These are phyloP conservation scores for Kryphioiulus occultus DNA, from an alignment of 2,888 invertebrate species.

Conservation along the genomic window DNA sequence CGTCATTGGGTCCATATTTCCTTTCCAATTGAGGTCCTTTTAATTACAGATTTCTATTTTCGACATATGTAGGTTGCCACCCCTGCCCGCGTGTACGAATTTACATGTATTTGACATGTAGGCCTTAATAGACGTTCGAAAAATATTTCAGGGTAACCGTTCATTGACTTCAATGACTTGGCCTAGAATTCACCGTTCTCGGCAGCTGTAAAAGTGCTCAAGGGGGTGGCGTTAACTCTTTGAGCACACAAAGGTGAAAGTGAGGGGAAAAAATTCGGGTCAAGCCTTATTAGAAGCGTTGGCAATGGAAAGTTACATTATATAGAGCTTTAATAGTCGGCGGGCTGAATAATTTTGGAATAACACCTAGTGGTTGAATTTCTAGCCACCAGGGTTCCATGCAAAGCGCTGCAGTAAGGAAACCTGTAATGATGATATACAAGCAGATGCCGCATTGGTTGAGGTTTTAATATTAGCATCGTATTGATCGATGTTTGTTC, in stretches of 20 bases:
- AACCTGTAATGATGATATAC: background rate
- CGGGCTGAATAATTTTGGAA: background rate
- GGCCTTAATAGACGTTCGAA: background rate
- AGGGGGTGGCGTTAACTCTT: constrained; percentile 37
- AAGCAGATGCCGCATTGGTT: background rate
- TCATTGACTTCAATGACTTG: constrained; percentile 28
- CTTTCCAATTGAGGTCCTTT: background rate
- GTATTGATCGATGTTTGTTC: no score
- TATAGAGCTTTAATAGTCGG: background rate
- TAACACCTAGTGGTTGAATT: background rate
- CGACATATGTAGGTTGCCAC: constrained; percentile 33
- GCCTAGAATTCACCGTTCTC: background rate
- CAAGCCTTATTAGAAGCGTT: constrained; percentile 22
- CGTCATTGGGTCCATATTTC: constrained; percentile 18
- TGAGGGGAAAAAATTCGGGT: background rate
- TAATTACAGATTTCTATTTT: constrained; percentile 39
- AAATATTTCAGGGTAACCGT: constrained; percentile 39
- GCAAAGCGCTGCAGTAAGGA: background rate
- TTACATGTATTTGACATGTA: constrained; percentile 38
- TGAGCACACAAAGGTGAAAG: constrained; percentile 29
- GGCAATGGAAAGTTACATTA: constrained; percentile 36
- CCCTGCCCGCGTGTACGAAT: constrained; percentile 36
- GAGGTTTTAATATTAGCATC: no score
- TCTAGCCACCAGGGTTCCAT: background rate
- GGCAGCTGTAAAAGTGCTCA: constrained; percentile 8